Percentiles rank a stretch among this genome's conserved stretches.
These are phyloP conservation scores for Takifugu ocellatus DNA, from an alignment of 2,797 vertebrate species.

Conservation along the genomic window DNA sequence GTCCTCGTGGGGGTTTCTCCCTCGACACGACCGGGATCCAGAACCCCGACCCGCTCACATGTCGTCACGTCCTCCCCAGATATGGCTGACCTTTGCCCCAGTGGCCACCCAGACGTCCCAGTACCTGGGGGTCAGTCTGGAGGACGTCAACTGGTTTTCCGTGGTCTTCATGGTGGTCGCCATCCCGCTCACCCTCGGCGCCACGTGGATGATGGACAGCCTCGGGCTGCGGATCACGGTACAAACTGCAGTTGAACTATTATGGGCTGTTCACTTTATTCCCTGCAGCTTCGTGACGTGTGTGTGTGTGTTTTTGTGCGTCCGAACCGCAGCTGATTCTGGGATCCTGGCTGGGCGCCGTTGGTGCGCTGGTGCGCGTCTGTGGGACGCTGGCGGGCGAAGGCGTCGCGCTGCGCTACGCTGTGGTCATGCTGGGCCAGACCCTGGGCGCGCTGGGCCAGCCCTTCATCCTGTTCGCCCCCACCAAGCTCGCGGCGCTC, in stretches of 20 bases:
- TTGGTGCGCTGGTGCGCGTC: constrained; percentile 76
- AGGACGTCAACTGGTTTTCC: constrained; percentile 85
- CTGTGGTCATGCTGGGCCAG: constrained; percentile 82
- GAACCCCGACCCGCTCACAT: too few relatives aligned
- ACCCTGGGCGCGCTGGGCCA: constrained; percentile 86
- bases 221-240: constrained; percentile 84
- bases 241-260: constrained; percentile 33
- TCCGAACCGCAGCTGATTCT: constrained; percentile 77
- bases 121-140: constrained; percentile 71
- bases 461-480: constrained; percentile 88
- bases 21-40: too few relatives aligned
- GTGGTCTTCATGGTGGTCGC: constrained; percentile 86
- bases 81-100: constrained; percentile 90
- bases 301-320: too few relatives aligned
- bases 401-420: constrained; percentile 24
- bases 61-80: constrained; percentile 52
- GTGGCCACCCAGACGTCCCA: constrained; percentile 80
- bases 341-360: constrained; percentile 88
- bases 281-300: too few relatives aligned
- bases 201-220: constrained; percentile 90
- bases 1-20: too few relatives aligned
- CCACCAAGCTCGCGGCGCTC: constrained; percentile 89
- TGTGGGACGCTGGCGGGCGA: constrained; percentile 34
- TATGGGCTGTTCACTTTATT: too few relatives aligned
- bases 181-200: constrained; percentile 81